Conservation (phyloP, 2,888 invertebrate genomes). For the Venusia cambrica region DNA sequence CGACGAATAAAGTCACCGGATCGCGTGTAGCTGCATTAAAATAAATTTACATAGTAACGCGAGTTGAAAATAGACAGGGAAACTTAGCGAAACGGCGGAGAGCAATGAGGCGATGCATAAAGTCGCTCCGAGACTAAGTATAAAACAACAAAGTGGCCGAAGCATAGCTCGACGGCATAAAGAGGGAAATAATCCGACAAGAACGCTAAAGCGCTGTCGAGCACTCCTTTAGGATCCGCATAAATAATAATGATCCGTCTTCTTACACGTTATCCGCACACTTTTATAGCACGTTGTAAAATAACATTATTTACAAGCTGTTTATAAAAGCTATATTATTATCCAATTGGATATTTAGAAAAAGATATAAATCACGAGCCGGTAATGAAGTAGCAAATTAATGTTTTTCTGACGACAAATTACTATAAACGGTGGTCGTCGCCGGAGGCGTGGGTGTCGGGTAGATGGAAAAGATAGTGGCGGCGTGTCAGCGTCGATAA, state of each 20-base stretch:
- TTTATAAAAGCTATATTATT: constrained; percentile 29
- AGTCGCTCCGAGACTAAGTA: constrained; percentile 72
- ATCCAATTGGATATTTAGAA: constrained; percentile 30
- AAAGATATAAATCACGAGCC: constrained; percentile 39
- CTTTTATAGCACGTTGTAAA: constrained; percentile 42
- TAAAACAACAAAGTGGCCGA: constrained; percentile 80
- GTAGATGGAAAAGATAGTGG: constrained; percentile 57
- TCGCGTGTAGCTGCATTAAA: constrained; percentile 47
- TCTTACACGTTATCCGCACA: constrained; percentile 40
- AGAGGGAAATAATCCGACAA: constrained; percentile 69
- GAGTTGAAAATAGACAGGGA: constrained; percentile 74
- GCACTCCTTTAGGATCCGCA: constrained; percentile 63
- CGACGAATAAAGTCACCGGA: constrained; percentile 41
- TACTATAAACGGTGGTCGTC: constrained; percentile 56
- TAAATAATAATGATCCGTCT: constrained; percentile 66
- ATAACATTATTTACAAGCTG: constrained; percentile 34
- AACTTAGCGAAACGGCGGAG: constrained; percentile 73
- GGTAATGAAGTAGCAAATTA: constrained; percentile 44
- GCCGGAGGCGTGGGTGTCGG: constrained; percentile 53
- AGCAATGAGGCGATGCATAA: constrained; percentile 77
- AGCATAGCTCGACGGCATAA: constrained; percentile 67
- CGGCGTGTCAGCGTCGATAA: constrained; percentile 55
- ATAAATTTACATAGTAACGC: constrained; percentile 74
- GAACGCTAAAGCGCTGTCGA: constrained; percentile 59
- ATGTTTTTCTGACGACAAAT: constrained; percentile 53